A percentile compares a stretch with the other conserved stretches of the same genome.
Conservation (phyloP, 2,797 vertebrate species). For the Galagoides demidoff region DNA sequence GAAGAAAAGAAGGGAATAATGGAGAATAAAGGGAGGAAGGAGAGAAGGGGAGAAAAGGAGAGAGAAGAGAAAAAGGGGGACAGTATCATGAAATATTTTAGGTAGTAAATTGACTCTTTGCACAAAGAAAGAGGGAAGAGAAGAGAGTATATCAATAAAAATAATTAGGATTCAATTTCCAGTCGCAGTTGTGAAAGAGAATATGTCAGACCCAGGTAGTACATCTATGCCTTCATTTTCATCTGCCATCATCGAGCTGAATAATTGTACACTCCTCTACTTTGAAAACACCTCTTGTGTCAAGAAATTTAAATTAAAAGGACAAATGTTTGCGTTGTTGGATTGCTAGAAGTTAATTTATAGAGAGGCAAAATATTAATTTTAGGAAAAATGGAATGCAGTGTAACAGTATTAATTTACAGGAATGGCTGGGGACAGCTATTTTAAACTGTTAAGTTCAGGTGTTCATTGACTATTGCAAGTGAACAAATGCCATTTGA, state of each 20-base stretch:
- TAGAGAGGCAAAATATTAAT: not conserved
- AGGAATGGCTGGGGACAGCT: not conserved
- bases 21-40: fast-evolving
- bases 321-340: conserved; percentile 8
- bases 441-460: not conserved
- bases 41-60: too few relatives aligned
- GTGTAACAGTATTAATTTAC: not conserved
- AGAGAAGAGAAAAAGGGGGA: not conserved
- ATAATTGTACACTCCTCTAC: not conserved
- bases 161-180: not conserved
- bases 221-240: not conserved
- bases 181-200: not conserved
- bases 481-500: not conserved
- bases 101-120: not conserved
- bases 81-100: not conserved
- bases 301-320: conserved; percentile 22
- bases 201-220: not conserved
- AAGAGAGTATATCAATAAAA: not conserved
- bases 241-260: not conserved
- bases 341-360: conserved; percentile 36
- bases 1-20: too few relatives aligned
- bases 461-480: not conserved
- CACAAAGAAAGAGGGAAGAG: not conserved
- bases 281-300: not conserved
- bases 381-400: conserved; percentile 11